Conservation (phyloP, 2,888 invertebrate species). For the Lypha dubia region DNA sequence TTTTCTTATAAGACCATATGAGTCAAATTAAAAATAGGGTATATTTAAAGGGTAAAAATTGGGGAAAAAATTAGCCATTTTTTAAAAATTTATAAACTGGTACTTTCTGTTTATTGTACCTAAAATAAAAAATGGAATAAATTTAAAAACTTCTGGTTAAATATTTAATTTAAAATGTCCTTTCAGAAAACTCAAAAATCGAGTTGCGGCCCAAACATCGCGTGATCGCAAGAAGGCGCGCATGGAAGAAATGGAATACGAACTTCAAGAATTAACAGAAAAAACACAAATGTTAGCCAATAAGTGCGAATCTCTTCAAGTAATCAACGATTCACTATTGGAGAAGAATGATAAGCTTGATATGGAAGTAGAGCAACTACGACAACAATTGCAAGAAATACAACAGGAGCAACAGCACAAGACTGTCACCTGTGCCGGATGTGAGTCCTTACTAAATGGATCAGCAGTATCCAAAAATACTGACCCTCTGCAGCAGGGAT, state of each 20-base stretch:
- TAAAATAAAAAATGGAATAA: too few relatives aligned
- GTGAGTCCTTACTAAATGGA: constrained; percentile 86
- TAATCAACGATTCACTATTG: constrained; percentile 87
- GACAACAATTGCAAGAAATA: constrained; percentile 85
- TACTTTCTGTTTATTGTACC: too few relatives aligned
- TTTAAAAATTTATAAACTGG: too few relatives aligned
- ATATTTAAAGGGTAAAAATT: too few relatives aligned
- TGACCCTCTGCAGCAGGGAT: constrained; percentile 97
- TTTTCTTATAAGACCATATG: too few relatives aligned
- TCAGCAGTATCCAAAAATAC: constrained; percentile 89
- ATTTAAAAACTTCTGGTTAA: too few relatives aligned
- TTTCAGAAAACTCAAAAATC: constrained; percentile 94
- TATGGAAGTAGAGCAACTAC: constrained; percentile 87
- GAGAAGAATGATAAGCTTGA: constrained; percentile 88
- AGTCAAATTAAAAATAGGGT: too few relatives aligned
- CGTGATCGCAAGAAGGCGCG: constrained; percentile 97
- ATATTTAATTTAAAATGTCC: background rate
- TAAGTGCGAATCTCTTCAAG: constrained; percentile 81
- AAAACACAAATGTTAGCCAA: constrained; percentile 86
- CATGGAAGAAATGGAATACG: constrained; percentile 94
- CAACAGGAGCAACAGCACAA: constrained; percentile 70
- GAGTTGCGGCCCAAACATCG: constrained; percentile 98
- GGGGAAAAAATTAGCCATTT: too few relatives aligned
- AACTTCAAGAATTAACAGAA: constrained; percentile 86
- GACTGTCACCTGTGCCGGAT: constrained; percentile 85